Conservation (phyloP, 2,113 vertebrate genomes). For the Ginglymostoma cirratum region DNA sequence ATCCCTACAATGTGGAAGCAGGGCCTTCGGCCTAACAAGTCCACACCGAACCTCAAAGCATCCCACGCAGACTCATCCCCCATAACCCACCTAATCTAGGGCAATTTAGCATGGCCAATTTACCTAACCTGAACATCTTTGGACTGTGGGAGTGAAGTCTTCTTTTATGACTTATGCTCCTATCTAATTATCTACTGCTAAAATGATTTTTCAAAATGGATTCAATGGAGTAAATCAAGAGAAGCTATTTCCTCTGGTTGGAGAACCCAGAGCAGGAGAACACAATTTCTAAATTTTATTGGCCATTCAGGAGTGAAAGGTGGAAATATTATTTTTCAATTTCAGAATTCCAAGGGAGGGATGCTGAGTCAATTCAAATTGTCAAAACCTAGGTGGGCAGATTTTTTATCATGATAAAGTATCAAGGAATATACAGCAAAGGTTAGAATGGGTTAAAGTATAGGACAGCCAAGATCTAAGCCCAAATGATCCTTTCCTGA, state of each 20-base stretch:
- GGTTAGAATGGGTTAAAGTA: background rate
- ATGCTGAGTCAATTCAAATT: background rate
- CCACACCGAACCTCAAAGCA: too few species aligned
- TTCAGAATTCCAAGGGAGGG: background rate
- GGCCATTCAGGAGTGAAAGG: background rate
- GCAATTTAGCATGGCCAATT: too few species aligned
- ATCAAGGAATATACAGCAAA: background rate
- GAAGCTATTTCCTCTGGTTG: background rate
- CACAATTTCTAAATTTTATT: background rate
- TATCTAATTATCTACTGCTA: background rate
- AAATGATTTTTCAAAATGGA: background rate
- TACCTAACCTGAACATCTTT: too few species aligned
- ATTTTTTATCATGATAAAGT: background rate
- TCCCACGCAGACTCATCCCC: too few species aligned
- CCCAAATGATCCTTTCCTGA: background rate
- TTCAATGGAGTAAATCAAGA: background rate
- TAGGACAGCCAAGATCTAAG: background rate
- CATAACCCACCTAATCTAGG: too few species aligned
- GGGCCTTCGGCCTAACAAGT: too few species aligned
- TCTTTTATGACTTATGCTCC: too few species aligned
- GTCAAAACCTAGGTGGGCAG: background rate
- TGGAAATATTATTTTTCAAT: background rate
- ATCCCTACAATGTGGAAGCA: too few species aligned
- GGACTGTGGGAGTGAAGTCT: too few species aligned
- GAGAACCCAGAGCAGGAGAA: background rate